phyloP scores from a whole-genome alignment of 1,140 invertebrate species.

The Drosophila ambigua region DNA sequence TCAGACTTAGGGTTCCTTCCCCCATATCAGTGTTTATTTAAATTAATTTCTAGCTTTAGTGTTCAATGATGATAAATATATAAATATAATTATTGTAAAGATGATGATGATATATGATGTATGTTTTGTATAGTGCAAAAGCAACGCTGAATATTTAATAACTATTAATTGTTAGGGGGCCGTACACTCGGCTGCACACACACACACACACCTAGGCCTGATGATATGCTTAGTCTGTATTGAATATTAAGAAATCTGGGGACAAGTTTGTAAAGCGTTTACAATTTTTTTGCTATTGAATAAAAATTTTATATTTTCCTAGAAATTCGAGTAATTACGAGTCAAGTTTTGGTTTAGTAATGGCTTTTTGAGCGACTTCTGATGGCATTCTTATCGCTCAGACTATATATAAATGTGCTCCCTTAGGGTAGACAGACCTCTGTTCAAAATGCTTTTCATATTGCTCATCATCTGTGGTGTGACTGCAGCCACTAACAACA shows the following conservation, averaged over 20 bases:
- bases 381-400: conserved; percentile 23
- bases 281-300: conserved; percentile 72
- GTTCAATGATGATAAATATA: conserved; percentile 11
- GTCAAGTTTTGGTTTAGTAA: conserved; percentile 20
- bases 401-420: conserved; percentile 31
- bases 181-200: background rate
- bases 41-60: conserved; percentile 54
- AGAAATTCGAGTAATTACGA: conserved; percentile 21
- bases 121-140: conserved; percentile 41
- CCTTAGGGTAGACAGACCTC: too few species aligned
- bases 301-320: conserved; percentile 80
- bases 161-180: conserved; percentile 37
- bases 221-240: conserved; percentile 10
- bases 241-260: conserved; percentile 45
- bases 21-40: conserved; percentile 51
- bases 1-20: conserved; percentile 50
- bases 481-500: background rate
- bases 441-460: conserved; percentile 49
- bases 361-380: conserved; percentile 59
- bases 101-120: too few species aligned
- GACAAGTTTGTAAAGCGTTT: conserved; percentile 70
- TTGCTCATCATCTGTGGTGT: conserved; percentile 33
- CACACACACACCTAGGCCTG: background rate
- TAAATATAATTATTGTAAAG: too few species aligned
- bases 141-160: conserved; percentile 50